Evolutionary conservation across 2,888 invertebrate genomes (phyloP).

Genomic region (Synanthedon andrenaeformis): DNA sequence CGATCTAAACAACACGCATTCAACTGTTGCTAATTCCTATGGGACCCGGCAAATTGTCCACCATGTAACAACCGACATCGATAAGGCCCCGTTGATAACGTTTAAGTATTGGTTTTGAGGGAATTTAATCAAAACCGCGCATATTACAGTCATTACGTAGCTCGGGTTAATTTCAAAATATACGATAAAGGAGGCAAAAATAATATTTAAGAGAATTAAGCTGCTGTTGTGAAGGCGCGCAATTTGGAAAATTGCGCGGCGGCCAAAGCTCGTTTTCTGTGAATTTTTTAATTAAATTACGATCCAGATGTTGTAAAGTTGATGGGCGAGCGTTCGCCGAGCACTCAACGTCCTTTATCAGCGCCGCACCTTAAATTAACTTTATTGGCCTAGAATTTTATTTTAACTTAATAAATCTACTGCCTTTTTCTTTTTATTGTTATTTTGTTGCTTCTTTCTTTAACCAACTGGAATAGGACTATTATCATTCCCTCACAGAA

Average conservation of each 20-base stretch:
- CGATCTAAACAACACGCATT: conserved; percentile 1
- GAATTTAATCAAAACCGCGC: conserved; percentile 59
- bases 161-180: conserved; percentile 61
- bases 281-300: conserved; percentile 71
- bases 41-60: conserved; percentile 26
- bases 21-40: neutral
- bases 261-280: conserved; percentile 52
- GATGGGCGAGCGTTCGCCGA: conserved; percentile 34
- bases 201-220: conserved; percentile 64
- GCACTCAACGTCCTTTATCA: conserved; percentile 7
- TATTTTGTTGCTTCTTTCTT: too few relatives aligned
- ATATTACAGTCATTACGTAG: conserved; percentile 57
- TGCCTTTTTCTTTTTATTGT: neutral
- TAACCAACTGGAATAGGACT: too few relatives aligned
- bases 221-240: conserved; percentile 48
- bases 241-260: conserved; percentile 61
- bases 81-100: conserved; percentile 45
- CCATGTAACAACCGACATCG: conserved; percentile 15
- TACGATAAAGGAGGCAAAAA: conserved; percentile 60
- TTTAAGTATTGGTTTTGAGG: conserved; percentile 65
- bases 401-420: neutral
- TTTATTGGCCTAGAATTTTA: neutral
- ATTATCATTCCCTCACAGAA: too few relatives aligned
- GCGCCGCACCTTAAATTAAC: neutral
- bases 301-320: conserved; percentile 52